Percentiles rank a stretch among this genome's conserved stretches.
These are phyloP conservation scores for Phalacrocorax carbo DNA, from an alignment of 2,113 vertebrate genomes.

Conservation along the genomic window DNA sequence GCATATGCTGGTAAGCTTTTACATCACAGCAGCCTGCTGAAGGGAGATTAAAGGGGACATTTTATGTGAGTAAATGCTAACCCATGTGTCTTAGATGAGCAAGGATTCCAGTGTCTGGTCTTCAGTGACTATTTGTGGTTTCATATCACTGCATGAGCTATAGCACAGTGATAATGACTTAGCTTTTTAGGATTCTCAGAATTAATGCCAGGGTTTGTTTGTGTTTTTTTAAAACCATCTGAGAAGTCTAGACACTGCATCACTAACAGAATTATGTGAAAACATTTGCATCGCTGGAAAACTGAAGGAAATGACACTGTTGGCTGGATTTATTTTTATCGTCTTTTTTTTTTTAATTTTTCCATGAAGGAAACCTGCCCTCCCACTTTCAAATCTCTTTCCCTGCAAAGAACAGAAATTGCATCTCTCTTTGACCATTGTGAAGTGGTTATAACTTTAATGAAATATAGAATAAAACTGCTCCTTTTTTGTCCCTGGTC, in stretches of 20 bases:
- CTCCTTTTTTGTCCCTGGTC: not conserved
- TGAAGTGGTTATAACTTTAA: not conserved
- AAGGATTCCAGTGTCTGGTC: not conserved
- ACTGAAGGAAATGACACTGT: conserved; percentile 33
- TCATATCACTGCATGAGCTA: not conserved
- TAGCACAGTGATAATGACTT: conserved; percentile 18
- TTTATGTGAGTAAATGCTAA: not conserved
- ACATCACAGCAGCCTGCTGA: not conserved
- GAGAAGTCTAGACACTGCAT: conserved; percentile 75
- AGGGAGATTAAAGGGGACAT: not conserved
- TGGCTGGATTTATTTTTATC: not conserved
- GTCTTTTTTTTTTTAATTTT: not conserved
- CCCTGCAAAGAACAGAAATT: not conserved
- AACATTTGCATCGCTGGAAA: conserved; percentile 37
- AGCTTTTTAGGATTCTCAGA: conserved; percentile 55
- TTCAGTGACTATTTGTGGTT: not conserved
- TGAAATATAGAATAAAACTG: not conserved
- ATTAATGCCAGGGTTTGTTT: conserved; percentile 49
- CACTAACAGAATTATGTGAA: conserved; percentile 57
- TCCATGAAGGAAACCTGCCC: not conserved
- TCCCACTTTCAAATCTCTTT: conserved; percentile 13
- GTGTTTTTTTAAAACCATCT: conserved; percentile 21
- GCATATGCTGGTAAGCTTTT: not conserved
- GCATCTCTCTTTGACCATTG: not conserved
- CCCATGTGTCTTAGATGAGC: not conserved